phyloP scores from a whole-genome alignment of 2,888 invertebrate genomes.

The Callinectes sapidus region DNA sequence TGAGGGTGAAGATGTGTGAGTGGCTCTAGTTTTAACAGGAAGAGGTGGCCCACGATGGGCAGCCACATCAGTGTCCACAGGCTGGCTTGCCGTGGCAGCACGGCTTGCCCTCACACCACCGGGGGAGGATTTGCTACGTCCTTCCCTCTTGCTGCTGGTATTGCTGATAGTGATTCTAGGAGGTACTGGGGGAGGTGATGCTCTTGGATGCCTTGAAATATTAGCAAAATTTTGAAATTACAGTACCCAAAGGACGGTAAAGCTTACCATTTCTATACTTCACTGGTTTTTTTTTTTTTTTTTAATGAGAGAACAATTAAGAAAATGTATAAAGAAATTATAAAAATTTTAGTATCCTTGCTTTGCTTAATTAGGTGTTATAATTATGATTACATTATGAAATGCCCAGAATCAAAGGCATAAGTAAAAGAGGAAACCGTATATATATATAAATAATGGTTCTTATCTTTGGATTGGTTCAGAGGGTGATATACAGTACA shows the following conservation, averaged over 20 bases:
- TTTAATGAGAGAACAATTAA: neutral
- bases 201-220: slow-evolving; percentile 52
- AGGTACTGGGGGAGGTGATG: slow-evolving; percentile 51
- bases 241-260: neutral
- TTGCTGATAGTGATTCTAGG: slow-evolving; percentile 53
- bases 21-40: neutral
- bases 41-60: neutral
- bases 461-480: no score
- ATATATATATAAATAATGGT: no score
- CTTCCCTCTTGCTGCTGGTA: slow-evolving; percentile 14
- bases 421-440: no score
- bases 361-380: no score
- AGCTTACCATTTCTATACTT: neutral
- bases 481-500: no score
- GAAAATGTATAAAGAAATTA: no score
- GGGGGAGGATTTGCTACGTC: slow-evolving; percentile 34
- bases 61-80: neutral
- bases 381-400: no score
- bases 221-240: slow-evolving; percentile 44
- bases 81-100: neutral
- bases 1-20: neutral
- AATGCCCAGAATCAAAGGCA: no score
- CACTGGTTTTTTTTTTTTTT: neutral
- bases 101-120: neutral
- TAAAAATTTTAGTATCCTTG: no score